phyloP scores from a whole-genome alignment of 2,888 invertebrate species.

The Drosophila histrio region DNA sequence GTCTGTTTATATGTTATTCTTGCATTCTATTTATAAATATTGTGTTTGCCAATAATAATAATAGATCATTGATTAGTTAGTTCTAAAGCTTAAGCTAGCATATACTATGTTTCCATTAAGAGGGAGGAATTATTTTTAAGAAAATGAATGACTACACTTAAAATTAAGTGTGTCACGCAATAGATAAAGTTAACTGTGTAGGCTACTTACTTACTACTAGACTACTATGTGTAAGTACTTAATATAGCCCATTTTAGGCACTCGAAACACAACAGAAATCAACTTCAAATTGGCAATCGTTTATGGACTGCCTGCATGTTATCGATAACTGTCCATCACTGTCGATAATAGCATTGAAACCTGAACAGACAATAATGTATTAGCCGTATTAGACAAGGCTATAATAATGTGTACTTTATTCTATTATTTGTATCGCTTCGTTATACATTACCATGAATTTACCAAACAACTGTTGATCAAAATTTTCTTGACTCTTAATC shows the following conservation, averaged over 20 bases:
- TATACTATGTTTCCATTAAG: neutral
- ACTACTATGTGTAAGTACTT: conserved; percentile 13
- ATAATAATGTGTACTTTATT: neutral
- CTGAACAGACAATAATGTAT: conserved; percentile 33
- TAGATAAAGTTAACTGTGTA: conserved; percentile 9
- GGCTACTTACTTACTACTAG: neutral
- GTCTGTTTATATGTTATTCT: conserved; percentile 26
- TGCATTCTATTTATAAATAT: neutral
- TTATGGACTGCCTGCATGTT: conserved; percentile 57
- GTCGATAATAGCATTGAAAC: conserved; percentile 4
- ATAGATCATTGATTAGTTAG: neutral
- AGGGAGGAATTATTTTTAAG: neutral
- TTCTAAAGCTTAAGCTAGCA: neutral
- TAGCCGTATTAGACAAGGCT: conserved; percentile 14
- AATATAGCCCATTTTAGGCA: conserved; percentile 16
- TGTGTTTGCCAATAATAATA: conserved; percentile 6
- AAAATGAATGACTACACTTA: neutral
- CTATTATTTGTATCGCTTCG: neutral
- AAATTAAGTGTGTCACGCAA: conserved; percentile 22
- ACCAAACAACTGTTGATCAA: neutral
- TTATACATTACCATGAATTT: neutral
- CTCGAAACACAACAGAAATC: conserved; percentile 9
- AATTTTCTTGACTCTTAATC: conserved; percentile 4
- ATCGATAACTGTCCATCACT: conserved; percentile 51
- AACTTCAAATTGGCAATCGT: conserved; percentile 59